Percentiles rank a stretch among this genome's conserved stretches.
Evolutionary conservation across 1,140 invertebrate species (phyloP).

Genomic region (Sarcophaga bullata): DNA sequence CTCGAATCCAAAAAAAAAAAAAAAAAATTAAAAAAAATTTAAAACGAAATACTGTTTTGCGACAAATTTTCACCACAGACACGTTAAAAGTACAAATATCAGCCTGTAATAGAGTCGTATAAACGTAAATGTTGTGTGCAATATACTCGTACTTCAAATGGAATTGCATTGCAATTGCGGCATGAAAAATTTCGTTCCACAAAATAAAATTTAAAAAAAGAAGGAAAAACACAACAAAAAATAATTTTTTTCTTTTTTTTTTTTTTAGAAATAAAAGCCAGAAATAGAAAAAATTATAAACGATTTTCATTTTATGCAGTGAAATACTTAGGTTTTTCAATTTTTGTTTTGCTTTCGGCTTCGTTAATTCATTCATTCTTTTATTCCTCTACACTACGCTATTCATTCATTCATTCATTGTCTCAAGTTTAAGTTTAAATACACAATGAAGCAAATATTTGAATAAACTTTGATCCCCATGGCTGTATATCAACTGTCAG

Average conservation of each 20-base stretch:
- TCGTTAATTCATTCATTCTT: not conserved
- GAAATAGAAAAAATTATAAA: no score
- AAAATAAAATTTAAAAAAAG: not conserved
- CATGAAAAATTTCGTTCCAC: not conserved
- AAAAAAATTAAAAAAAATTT: not conserved
- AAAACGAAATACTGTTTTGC: not conserved
- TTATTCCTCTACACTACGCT: not conserved
- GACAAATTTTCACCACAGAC: not conserved
- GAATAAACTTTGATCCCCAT: conserved; percentile 29
- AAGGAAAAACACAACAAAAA: not conserved
- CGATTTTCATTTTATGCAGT: no score
- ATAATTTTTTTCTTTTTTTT: no score
- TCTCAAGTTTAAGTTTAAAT: conserved; percentile 26
- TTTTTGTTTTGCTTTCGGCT: no score
- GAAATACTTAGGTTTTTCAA: no score
- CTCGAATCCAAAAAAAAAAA: not conserved
- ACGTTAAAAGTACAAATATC: not conserved
- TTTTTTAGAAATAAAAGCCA: no score
- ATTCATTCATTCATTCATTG: conserved; percentile 3
- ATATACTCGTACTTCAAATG: not conserved
- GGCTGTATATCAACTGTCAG: conserved; percentile 38
- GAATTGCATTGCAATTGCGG: not conserved
- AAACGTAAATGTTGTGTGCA: conserved; percentile 11
- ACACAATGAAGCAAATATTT: not conserved
- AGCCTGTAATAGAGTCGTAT: not conserved